phyloP scores from a whole-genome alignment of 2,797 vertebrate species.

The Zenarchopterus dispar region DNA sequence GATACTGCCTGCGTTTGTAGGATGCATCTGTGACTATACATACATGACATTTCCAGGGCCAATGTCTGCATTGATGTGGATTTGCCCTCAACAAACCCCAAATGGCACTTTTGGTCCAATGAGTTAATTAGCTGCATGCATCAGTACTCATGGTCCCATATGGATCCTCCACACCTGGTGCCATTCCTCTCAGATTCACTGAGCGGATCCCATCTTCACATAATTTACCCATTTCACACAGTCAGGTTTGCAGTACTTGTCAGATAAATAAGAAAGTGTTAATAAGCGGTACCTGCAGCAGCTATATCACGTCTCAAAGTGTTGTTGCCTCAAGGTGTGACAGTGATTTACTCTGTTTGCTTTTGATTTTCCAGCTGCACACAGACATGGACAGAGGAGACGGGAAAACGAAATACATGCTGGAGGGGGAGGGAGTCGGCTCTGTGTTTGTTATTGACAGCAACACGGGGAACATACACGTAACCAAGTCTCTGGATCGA shows the following conservation, averaged over 20 bases:
- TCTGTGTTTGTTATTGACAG: constrained; percentile 90
- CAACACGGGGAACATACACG: constrained; percentile 89
- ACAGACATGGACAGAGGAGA: constrained; percentile 88
- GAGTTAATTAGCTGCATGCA: constrained; percentile 74
- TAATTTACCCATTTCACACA: constrained; percentile 53
- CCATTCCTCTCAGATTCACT: constrained; percentile 59
- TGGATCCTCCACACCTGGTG: constrained; percentile 77
- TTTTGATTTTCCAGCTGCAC: constrained; percentile 77
- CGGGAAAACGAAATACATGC: constrained; percentile 84
- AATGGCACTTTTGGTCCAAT: constrained; percentile 68
- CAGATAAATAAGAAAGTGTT: constrained; percentile 34
- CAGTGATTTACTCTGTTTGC: constrained; percentile 7
- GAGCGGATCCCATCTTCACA: constrained; percentile 48
- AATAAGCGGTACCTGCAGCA: constrained; percentile 52
- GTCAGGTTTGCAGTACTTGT: constrained; percentile 32
- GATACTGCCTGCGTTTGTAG: constrained; percentile 36
- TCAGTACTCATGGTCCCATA: constrained; percentile 70
- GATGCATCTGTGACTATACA: constrained; percentile 58
- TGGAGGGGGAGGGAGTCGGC: constrained; percentile 90
- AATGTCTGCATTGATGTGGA: constrained; percentile 47
- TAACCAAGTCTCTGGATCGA: constrained; percentile 89
- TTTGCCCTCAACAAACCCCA: constrained; percentile 58
- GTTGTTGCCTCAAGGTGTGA: constrained; percentile 30
- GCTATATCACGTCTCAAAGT: constrained; percentile 3
- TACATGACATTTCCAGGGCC: constrained; percentile 54